phyloP scores from a whole-genome alignment of 2,888 invertebrate species.

The Alloplasta piceator region DNA sequence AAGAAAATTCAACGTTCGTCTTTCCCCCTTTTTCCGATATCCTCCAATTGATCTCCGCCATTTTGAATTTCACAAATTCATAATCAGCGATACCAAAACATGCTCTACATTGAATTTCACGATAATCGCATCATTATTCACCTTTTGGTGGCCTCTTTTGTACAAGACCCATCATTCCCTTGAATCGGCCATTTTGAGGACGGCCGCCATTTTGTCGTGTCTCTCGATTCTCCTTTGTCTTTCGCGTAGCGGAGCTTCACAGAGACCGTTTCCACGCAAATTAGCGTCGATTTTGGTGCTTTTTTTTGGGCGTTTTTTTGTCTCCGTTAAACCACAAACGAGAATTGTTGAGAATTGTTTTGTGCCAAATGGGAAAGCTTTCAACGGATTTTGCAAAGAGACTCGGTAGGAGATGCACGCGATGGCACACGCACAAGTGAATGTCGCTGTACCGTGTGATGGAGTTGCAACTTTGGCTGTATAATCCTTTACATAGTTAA shows the following conservation, averaged over 20 bases:
- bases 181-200: not conserved
- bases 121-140: too few species aligned
- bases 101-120: too few species aligned
- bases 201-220: not conserved
- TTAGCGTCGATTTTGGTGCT: too few species aligned
- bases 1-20: too few species aligned
- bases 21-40: not conserved
- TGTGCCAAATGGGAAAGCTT: not conserved
- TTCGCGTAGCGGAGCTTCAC: too few species aligned
- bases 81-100: too few species aligned
- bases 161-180: not conserved
- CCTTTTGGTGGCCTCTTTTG: not conserved
- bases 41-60: not conserved
- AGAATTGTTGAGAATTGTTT: too few species aligned
- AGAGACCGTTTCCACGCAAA: too few species aligned
- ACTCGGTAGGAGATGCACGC: conserved; percentile 1
- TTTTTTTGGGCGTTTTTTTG: too few species aligned
- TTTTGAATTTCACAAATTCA: not conserved
- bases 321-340: too few species aligned
- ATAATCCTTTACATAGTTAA: conserved; percentile 56
- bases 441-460: conserved; percentile 18
- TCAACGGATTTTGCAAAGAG: conserved; percentile 6
- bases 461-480: conserved; percentile 41
- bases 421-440: conserved; percentile 17
- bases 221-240: not conserved